Percentiles rank a stretch among this genome's conserved stretches.
Conservation (phyloP, 2,113 vertebrate species). For the Erythrocercus mccallii region DNA sequence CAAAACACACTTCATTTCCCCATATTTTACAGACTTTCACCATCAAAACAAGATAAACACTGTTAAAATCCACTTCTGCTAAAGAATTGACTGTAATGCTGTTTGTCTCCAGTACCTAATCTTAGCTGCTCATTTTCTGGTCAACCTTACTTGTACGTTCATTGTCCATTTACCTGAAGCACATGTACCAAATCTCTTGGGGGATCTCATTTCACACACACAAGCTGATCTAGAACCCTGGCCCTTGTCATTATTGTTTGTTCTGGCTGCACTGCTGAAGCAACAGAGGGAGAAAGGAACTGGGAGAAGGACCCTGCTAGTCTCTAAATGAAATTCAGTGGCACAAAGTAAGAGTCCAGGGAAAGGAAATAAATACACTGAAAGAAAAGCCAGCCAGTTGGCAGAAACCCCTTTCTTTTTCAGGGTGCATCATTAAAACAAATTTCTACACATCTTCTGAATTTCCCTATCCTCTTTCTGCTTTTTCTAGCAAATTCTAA, state of each 20-base stretch:
- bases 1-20: background rate
- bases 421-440: background rate
- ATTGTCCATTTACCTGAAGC: background rate
- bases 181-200: background rate
- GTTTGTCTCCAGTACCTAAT: background rate
- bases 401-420: background rate
- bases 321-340: background rate
- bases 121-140: background rate
- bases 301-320: background rate
- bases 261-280: background rate
- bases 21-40: background rate
- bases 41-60: background rate
- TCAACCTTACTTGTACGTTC: rapidly evolving
- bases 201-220: background rate
- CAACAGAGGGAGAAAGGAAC: background rate
- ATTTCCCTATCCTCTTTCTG: background rate
- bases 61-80: background rate
- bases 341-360: background rate
- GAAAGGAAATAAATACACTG: background rate
- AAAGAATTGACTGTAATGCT: background rate
- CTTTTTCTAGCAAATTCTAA: background rate
- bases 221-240: background rate
- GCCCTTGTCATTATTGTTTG: background rate
- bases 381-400: background rate
- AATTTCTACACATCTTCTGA: background rate